phyloP scores from a whole-genome alignment of 2,113 vertebrate genomes.

The Hylia prasina region DNA sequence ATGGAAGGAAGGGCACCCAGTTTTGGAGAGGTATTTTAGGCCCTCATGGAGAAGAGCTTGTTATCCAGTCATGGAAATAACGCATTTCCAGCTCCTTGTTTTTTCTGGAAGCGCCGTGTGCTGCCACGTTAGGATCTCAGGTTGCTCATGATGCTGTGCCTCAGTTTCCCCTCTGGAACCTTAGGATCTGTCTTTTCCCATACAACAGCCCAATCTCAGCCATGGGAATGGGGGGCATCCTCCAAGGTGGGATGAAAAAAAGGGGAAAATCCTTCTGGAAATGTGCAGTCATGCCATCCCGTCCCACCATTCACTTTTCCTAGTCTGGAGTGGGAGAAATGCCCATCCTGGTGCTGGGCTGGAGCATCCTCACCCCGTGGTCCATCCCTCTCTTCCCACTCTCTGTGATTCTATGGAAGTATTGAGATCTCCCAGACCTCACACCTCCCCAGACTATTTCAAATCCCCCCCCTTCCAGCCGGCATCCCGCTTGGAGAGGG shows the following conservation, averaged over 20 bases:
- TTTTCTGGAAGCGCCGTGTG: rapidly evolving
- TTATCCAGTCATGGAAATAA: background rate
- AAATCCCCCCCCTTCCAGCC: background rate
- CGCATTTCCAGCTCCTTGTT: background rate
- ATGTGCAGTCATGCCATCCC: background rate
- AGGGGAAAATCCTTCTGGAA: background rate
- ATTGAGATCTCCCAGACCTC: rapidly evolving
- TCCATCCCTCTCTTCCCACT: background rate
- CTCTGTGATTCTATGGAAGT: background rate
- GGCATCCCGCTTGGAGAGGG: background rate
- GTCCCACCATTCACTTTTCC: rapidly evolving
- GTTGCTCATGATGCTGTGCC: background rate
- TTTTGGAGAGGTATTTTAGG: background rate
- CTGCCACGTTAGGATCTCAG: rapidly evolving
- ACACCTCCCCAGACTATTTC: rapidly evolving
- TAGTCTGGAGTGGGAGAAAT: background rate
- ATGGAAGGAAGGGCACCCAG: background rate
- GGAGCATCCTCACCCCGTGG: background rate
- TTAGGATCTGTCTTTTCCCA: background rate
- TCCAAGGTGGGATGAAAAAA: background rate
- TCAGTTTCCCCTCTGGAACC: background rate
- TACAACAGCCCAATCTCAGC: rapidly evolving
- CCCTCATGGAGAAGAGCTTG: rapidly evolving
- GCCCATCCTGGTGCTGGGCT: background rate
- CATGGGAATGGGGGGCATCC: background rate